Evolutionary conservation across 2,113 vertebrate species (phyloP).

Genomic region (Calidris pugnax): DNA sequence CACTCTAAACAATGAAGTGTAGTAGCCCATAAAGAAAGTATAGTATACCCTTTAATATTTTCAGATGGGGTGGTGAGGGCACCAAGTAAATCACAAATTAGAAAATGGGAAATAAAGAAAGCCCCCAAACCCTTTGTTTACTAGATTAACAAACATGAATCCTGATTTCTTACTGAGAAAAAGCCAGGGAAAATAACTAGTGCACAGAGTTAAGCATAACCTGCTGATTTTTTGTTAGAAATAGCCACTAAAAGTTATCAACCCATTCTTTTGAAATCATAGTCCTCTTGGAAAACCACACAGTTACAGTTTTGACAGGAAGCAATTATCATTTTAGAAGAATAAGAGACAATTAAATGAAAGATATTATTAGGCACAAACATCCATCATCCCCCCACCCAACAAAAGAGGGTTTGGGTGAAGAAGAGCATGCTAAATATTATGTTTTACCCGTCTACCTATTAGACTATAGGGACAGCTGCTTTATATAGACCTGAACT

Average conservation of each 20-base stretch:
- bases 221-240: background rate
- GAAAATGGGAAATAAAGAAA: background rate
- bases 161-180: background rate
- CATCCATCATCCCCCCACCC: accelerated
- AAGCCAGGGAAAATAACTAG: background rate
- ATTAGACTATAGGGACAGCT: background rate
- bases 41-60: background rate
- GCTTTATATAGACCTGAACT: background rate
- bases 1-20: background rate
- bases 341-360: background rate
- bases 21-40: background rate
- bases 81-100: background rate
- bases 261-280: background rate
- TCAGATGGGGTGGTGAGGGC: background rate
- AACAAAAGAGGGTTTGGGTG: background rate
- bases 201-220: background rate
- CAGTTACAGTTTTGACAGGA: background rate
- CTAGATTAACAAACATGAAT: background rate
- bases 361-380: background rate
- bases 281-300: background rate
- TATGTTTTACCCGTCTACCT: background rate
- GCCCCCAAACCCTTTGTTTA: background rate
- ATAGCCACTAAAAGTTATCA: background rate
- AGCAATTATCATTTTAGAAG: background rate
- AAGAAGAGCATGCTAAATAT: background rate